Base-by-base conservation (phyloP, 2,888 invertebrate species). In the Sarcophaga variegata region DNA sequence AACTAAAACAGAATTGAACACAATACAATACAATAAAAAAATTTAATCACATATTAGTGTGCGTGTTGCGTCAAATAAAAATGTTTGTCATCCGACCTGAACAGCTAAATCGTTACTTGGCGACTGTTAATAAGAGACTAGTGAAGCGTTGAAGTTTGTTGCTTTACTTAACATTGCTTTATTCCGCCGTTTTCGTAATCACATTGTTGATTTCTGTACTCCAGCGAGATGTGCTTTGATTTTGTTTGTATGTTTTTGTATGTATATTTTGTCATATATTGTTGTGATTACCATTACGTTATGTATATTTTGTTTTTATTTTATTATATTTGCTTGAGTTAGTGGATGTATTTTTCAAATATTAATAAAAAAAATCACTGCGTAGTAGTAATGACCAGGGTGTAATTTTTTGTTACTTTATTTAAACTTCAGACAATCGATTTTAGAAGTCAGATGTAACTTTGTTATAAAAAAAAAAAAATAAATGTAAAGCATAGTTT, bases 41-140 rank as follows among this genome's bases (percentile, higher is more conserved):
- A 69, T 67, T 60, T 71, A 80, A 72, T 74, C 81, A 80, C 85
- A 77, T 37, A 69, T 47, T 77, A 69, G 49, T 37, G 27, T 69
- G 6, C 17, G 17, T 54, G 54, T 2, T 14, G 54, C 17, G 54
- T 54, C 17, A 54, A 54, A 54, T 54, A 54, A 54, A 70, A 70
- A 22, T 49, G 66, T 62, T 47, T 70, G 3, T 78, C 37, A 49
- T 66, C 81, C 86, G 83, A 83, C 74, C 83, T 63, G 20, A 84
- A 69, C 75, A 64, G 54, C 67, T 81, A 75, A 81, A 84, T 87
- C 86, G 81, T 87, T 78, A 71, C 84, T 87, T 84, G 62, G 60
- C 78, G 84, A 84, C 87, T 87, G 87, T 78, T 81, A 75, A 76
- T 87, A 66, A 76, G 77, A 87, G 87, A 87, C 87, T 84, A 86